These are phyloP conservation scores for Pagetopsis macropterus DNA, from an alignment of 2,797 vertebrate species.

Conservation along the genomic window DNA sequence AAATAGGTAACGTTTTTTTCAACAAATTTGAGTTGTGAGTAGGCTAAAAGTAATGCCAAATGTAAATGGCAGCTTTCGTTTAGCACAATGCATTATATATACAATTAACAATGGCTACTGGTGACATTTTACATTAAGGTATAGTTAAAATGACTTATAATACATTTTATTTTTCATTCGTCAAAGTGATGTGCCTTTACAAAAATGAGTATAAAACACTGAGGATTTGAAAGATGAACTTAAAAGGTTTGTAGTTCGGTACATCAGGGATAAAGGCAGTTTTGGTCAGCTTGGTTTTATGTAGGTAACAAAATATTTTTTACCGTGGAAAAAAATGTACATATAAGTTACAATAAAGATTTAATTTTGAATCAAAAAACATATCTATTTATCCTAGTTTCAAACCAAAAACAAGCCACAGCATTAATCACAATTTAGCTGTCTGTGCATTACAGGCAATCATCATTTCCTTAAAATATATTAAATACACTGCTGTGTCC, in stretches of 20 bases:
- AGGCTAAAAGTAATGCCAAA: background rate
- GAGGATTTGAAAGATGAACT: background rate
- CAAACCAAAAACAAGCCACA: background rate
- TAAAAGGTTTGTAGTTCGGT: background rate
- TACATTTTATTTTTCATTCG: background rate
- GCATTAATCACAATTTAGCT: background rate
- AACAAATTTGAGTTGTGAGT: background rate
- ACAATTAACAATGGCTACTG: background rate
- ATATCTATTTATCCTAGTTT: background rate
- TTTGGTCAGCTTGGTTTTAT: background rate
- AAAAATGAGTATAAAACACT: background rate
- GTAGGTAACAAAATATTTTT: background rate
- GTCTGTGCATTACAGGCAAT: background rate
- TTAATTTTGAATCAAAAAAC: too few relatives aligned
- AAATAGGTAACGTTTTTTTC: background rate
- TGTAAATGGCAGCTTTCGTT: constrained; percentile 6
- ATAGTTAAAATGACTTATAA: background rate
- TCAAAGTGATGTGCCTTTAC: background rate
- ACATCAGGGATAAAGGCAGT: background rate
- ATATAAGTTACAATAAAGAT: too few relatives aligned
- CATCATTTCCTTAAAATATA: background rate
- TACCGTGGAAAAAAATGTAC: background rate
- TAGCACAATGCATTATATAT: background rate
- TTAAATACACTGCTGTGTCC: background rate
- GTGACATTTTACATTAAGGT: background rate